phyloP scores from a whole-genome alignment of 2,888 invertebrate species.

The Aphidoletes aphidimyza region DNA sequence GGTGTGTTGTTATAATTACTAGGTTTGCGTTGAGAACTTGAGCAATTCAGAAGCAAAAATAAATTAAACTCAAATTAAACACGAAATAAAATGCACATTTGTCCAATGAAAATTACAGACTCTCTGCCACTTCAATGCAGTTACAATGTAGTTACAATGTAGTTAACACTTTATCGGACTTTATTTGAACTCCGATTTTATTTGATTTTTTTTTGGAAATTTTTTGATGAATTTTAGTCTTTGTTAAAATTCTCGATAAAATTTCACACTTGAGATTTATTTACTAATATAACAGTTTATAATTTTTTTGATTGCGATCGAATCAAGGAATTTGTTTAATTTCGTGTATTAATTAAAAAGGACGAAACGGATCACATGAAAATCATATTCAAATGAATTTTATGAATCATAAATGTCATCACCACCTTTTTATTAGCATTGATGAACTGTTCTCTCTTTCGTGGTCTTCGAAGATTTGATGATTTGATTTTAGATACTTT shows the following conservation, averaged over 20 bases:
- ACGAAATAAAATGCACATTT: conserved; percentile 49
- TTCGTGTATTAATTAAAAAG: conserved; percentile 3
- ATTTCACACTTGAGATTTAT: neutral
- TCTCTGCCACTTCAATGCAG: neutral
- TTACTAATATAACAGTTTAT: neutral
- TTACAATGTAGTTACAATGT: too few species aligned
- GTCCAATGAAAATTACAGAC: conserved; percentile 11
- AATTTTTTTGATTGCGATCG: conserved; percentile 25
- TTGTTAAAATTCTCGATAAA: conserved; percentile 1
- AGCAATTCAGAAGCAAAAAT: conserved; percentile 40
- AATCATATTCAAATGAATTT: conserved; percentile 51
- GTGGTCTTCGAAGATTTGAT: neutral
- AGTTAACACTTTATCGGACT: conserved; percentile 11
- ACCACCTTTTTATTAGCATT: conserved; percentile 28
- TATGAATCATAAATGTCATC: conserved; percentile 56
- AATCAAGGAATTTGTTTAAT: neutral
- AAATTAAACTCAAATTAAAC: conserved; percentile 40
- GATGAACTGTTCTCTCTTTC: neutral
- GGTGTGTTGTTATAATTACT: conserved; percentile 3
- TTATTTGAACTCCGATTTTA: neutral
- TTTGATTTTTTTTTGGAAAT: neutral
- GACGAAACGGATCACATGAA: conserved; percentile 31
- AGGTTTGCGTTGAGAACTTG: conserved; percentile 23
- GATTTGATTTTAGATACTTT: neutral
- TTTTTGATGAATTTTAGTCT: neutral